Evolutionary conservation across 1,140 invertebrate genomes (phyloP).

Genomic region (Drusus annulatus): DNA sequence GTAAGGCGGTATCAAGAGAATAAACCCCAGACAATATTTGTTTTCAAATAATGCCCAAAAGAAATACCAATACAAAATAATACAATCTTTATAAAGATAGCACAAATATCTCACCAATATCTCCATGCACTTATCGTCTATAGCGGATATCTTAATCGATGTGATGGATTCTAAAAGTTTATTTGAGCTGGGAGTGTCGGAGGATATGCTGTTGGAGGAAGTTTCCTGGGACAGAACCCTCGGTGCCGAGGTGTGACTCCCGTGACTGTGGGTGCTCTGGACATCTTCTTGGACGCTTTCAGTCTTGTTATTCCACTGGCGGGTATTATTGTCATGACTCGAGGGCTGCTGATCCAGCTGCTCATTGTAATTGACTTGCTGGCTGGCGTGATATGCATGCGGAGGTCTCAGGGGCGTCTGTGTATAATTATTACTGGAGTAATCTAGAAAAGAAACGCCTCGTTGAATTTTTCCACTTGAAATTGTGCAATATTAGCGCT

Average conservation of each 20-base stretch:
- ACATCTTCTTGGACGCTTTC: conserved; percentile 18
- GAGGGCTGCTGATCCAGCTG: neutral
- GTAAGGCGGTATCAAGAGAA: too few relatives aligned
- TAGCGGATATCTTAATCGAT: conserved; percentile 1
- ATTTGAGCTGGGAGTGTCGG: conserved; percentile 29
- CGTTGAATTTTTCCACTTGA: too few relatives aligned
- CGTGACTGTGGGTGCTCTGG: neutral
- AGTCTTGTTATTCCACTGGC: conserved; percentile 6
- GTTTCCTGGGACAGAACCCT: conserved; percentile 14
- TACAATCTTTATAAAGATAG: neutral
- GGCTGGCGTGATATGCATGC: neutral
- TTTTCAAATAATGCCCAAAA: too few relatives aligned
- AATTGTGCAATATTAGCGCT: too few relatives aligned
- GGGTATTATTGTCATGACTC: conserved; percentile 1
- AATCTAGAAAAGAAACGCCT: conserved; percentile 5
- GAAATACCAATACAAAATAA: neutral
- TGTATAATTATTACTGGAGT: conserved; percentile 20
- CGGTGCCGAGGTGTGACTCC: neutral
- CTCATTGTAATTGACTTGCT: conserved; percentile 23
- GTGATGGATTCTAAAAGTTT: conserved; percentile 42
- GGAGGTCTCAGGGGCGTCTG: neutral
- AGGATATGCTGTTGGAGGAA: conserved; percentile 15
- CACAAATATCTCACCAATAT: conserved; percentile 17
- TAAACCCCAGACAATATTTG: too few relatives aligned
- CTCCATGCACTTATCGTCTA: conserved; percentile 15